Evolutionary conservation across 1,140 invertebrate genomes (phyloP).

Genomic region (Dinoponera quadriceps): DNA sequence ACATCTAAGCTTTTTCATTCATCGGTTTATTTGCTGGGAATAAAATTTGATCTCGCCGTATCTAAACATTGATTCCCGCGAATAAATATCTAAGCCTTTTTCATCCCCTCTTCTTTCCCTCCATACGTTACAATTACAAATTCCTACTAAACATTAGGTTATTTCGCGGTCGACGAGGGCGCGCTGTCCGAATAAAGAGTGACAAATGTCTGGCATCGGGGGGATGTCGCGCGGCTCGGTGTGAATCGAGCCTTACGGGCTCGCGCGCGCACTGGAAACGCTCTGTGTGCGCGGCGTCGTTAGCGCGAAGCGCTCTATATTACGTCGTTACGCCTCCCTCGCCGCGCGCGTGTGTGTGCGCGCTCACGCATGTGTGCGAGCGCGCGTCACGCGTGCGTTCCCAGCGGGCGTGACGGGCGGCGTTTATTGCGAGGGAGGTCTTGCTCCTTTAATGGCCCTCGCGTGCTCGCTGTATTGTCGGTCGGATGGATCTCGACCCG

Average conservation of each 20-base stretch:
- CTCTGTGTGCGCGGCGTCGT: constrained; percentile 46
- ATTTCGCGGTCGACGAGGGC: too few relatives aligned
- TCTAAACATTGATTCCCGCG: too few relatives aligned
- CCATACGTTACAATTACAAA: too few relatives aligned
- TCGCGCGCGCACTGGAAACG: constrained; percentile 35
- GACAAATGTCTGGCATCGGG: too few relatives aligned
- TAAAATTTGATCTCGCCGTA: too few relatives aligned
- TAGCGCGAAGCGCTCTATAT: constrained; percentile 53
- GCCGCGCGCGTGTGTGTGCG: not conserved
- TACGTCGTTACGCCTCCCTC: constrained; percentile 53
- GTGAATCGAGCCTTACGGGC: constrained; percentile 16
- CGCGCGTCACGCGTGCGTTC: constrained; percentile 4
- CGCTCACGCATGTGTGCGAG: constrained; percentile 7
- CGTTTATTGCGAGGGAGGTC: constrained; percentile 64
- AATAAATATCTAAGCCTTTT: too few relatives aligned
- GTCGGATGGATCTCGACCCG: constrained; percentile 35
- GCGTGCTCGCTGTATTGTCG: constrained; percentile 50
- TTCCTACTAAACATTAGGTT: too few relatives aligned
- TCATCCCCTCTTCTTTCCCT: too few relatives aligned
- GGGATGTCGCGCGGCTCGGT: too few relatives aligned
- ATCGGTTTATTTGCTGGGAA: too few relatives aligned
- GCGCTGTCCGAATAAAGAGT: too few relatives aligned
- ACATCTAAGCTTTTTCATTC: too few relatives aligned
- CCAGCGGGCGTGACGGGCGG: constrained; percentile 62
- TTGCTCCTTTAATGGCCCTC: constrained; percentile 69